These are phyloP conservation scores for Chaetodon trifasciatus DNA, from an alignment of 2,797 vertebrate genomes.

Conservation along the genomic window DNA sequence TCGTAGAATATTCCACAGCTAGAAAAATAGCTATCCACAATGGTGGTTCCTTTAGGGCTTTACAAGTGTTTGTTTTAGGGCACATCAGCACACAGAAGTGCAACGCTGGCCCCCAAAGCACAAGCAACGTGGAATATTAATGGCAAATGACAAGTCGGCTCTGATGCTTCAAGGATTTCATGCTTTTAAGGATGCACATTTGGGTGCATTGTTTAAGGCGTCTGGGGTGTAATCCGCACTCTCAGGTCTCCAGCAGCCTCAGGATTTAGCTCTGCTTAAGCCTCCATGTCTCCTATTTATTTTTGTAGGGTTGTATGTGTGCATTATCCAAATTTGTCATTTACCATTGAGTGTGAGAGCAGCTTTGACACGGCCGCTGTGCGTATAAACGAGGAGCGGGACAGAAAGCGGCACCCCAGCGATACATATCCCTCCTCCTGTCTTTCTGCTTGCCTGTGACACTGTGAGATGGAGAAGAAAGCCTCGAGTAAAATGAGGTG, in stretches of 20 bases:
- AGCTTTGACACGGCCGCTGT: conserved; percentile 81
- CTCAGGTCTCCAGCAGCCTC: conserved; percentile 83
- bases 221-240: conserved; percentile 84
- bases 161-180: conserved; percentile 86
- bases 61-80: conserved; percentile 81
- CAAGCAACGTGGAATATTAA: conserved; percentile 85
- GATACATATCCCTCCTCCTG: conserved; percentile 70
- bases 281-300: conserved; percentile 85
- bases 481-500: conserved; percentile 82
- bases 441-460: conserved; percentile 73
- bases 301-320: conserved; percentile 79
- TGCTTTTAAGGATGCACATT: conserved; percentile 87
- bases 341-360: conserved; percentile 83
- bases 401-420: conserved; percentile 77
- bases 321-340: conserved; percentile 87
- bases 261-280: conserved; percentile 85
- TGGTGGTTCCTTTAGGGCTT: conserved; percentile 80
- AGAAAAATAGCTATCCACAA: conserved; percentile 76
- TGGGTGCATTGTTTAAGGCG: conserved; percentile 87
- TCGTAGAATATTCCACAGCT: conserved; percentile 78
- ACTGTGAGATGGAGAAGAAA: conserved; percentile 77
- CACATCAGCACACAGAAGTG: conserved; percentile 77
- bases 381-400: conserved; percentile 71
- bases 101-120: conserved; percentile 71
- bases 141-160: conserved; percentile 84